Percentiles rank a stretch among this genome's conserved stretches.
phyloP scores from a whole-genome alignment of 2,888 invertebrate genomes.

The Melieria picta region DNA sequence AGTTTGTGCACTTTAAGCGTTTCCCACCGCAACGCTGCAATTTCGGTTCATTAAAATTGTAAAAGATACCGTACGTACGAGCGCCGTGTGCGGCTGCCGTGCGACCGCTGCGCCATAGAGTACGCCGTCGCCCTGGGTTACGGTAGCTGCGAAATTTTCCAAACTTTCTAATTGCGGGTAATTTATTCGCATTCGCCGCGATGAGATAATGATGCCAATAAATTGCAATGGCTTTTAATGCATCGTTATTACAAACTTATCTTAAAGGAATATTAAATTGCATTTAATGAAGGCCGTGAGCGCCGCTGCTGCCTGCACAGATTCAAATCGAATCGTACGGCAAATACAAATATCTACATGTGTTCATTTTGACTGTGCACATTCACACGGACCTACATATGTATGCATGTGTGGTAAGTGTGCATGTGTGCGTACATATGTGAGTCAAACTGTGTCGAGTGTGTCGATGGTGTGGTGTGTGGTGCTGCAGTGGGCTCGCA shows the following conservation, averaged over 20 bases:
- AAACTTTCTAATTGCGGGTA: slow-evolving; percentile 21
- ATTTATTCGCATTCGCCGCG: not conserved
- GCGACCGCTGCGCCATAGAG: not conserved
- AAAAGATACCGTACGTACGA: not conserved
- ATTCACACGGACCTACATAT: no score
- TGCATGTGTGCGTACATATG: no score
- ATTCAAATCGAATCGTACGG: no score
- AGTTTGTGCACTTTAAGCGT: not conserved
- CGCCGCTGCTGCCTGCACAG: no score
- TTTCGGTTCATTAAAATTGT: slow-evolving; percentile 11
- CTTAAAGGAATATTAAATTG: slow-evolving; percentile 11
- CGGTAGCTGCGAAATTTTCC: not conserved
- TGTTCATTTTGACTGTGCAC: no score
- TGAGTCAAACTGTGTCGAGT: no score
- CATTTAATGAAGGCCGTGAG: not conserved
- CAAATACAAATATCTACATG: no score
- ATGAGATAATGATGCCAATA: slow-evolving; percentile 9
- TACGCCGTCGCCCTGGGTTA: slow-evolving; percentile 15
- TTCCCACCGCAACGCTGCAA: not conserved
- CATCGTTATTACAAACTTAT: no score
- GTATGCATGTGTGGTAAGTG: no score
- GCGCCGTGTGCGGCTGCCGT: not conserved
- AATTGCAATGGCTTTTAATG: not conserved
- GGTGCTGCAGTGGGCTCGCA: no score
- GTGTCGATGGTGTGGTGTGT: no score